Conservation (phyloP, 1,140 invertebrate genomes). For the Galendromus occidentalis region DNA sequence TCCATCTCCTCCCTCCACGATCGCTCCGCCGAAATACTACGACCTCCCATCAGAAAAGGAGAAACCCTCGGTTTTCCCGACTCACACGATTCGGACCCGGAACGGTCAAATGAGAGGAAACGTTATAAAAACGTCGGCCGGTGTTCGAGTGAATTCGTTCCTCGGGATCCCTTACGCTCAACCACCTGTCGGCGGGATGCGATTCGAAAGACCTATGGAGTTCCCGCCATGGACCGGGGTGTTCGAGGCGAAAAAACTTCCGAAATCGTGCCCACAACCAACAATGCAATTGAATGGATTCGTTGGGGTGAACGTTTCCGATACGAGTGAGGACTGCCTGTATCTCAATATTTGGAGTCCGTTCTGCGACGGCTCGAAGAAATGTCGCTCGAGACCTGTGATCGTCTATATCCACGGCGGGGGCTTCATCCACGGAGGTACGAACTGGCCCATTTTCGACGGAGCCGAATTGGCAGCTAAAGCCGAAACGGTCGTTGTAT, state of each 20-base stretch:
- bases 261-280: not conserved
- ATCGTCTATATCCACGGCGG: slow-evolving; percentile 14
- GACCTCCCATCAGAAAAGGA: not conserved
- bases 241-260: not conserved
- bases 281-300: not conserved
- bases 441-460: slow-evolving; percentile 39
- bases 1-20: not conserved
- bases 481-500: slow-evolving; percentile 78
- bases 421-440: slow-evolving; percentile 1
- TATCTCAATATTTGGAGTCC: slow-evolving; percentile 72
- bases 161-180: not conserved
- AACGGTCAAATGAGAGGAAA: slow-evolving; percentile 1
- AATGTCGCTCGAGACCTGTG: slow-evolving; percentile 10
- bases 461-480: slow-evolving; percentile 70
- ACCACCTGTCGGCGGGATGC: not conserved
- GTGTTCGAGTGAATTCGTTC: not conserved
- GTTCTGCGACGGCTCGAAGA: slow-evolving; percentile 16
- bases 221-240: not conserved
- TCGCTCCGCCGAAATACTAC: not conserved
- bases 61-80: not conserved
- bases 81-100: not conserved
- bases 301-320: not conserved
- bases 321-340: slow-evolving; percentile 59
- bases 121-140: not conserved
- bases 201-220: slow-evolving; percentile 6